Evolutionary conservation across 2,888 invertebrate species (phyloP), one percentile per base, ranked within the genome.

Genomic region (Rotaria macrura): DNA sequence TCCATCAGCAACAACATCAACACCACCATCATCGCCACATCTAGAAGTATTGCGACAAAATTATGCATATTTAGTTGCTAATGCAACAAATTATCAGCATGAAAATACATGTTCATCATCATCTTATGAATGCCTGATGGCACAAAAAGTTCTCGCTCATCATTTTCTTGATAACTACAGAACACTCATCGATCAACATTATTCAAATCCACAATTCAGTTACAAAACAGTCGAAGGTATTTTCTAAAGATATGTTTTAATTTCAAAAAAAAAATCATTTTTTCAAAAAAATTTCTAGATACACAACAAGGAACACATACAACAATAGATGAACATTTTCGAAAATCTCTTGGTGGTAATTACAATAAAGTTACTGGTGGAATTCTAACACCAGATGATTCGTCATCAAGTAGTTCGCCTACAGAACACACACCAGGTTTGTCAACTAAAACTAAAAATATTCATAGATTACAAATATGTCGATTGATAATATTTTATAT

Each of bases 321-420:
- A 25, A 79, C 79, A 43, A 43, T 79, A n/a, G 79, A 79, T 43
- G 79, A 79, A 79, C 79, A 79, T 79, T 79, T 79, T 79, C 79
- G 79, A 43, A 79, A 79, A 79, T 43, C 43, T 79, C 43, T 79
- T 25, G 79, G 79, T 10, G 4, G 43, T 43, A 79, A 79, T 79
- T 79, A 79, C n/a, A n/a, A 79, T 43, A 79, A 79, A 79, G 25
- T 43, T 17, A 12, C 38, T 12, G 25, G 10, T 25, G 79, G 79
- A 79, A 43, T 79, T 43, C 14, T 79, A n/a, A 79, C 79, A 79
- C 79, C 79, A 25, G 43, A 40, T 9, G n/a, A 23, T 43, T 79
- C 79, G 43, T 40, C 43, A 25, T 79, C 79, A 25, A 79, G 43
- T 79, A 79, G 43, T 79, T 79, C 79, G n/a, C 79, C 79, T 6